These are phyloP conservation scores for Erebia aethiops DNA, from an alignment of 2,888 invertebrate species.

Conservation along the genomic window DNA sequence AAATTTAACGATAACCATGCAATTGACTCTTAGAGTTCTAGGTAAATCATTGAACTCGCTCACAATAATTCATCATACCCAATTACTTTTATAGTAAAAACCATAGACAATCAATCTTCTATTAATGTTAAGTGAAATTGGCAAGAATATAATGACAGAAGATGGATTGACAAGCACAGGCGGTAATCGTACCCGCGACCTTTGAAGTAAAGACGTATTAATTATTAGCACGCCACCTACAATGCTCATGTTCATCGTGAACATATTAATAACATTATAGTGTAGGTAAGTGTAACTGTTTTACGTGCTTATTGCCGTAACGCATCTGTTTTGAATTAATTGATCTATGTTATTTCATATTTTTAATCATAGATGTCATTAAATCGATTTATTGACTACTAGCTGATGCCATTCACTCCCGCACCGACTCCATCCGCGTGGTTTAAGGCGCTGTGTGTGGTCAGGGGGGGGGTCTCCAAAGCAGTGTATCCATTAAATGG, in stretches of 20 bases:
- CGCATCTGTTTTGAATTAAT: slow-evolving; percentile 3
- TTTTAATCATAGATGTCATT: neutral
- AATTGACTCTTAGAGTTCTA: no score
- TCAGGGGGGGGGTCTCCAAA: no score
- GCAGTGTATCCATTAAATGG: no score
- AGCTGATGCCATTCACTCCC: no score
- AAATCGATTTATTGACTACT: no score
- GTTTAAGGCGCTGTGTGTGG: no score
- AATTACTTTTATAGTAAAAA: no score
- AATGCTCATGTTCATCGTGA: neutral
- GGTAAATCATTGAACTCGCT: no score
- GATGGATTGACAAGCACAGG: slow-evolving; percentile 12
- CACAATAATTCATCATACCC: no score
- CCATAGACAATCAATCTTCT: neutral
- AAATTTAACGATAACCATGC: no score
- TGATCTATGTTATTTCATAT: slow-evolving; percentile 8
- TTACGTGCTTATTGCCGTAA: slow-evolving; percentile 1
- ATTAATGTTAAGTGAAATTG: neutral
- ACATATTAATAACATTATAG: neutral
- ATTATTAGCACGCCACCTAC: slow-evolving; percentile 29
- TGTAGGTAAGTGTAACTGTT: slow-evolving; percentile 6
- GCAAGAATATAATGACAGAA: slow-evolving; percentile 14
- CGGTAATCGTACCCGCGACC: slow-evolving; percentile 28
- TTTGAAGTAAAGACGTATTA: slow-evolving; percentile 27
- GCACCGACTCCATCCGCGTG: no score